Base-by-base conservation (phyloP, 2,888 invertebrate species). In the Melanophora roralis region DNA sequence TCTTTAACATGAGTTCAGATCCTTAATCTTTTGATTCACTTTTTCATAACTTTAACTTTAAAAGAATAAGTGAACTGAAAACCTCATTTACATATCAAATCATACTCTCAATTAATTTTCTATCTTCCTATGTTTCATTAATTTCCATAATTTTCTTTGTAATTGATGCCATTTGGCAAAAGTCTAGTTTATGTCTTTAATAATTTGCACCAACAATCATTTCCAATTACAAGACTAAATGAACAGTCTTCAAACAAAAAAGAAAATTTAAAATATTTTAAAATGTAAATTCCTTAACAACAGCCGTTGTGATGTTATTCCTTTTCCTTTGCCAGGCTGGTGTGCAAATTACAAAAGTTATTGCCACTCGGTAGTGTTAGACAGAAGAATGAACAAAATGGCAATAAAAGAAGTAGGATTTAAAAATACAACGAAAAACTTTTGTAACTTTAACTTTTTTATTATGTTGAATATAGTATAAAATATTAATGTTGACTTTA, bases 281-380 rank as follows among this genome's bases (percentile, higher is more conserved):
- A 27, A 65, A 27, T 21, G 14, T 38, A 32, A 14, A 65, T 49
- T 65, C 32, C 21, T 40, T 65, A 47, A 65, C 12, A 57, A 14
- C 49, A 57, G 49, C 27, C 11, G 21, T 12, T 45, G 65, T 21
- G 19, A 72, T 27, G 55, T 19, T 60, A 16, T 47, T 49, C 14
- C 7, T n/a, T 40, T 38, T 32, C 32, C n/a, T n/a, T 27, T 49
- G 34, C 19, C 53, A 34, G 72, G 43, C 53, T 57, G 60, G 53
- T 47, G 76, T 72, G 76, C 71, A 76, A 76, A 76, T 80, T 72
- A 64, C 49, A 16, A 76, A 80, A 80, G 72, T 80, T 80, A 40
- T 65, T 77, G 57, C 32, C 60, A 45, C 14, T 27, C 27, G 27
- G n/a, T 57, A 55, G 16, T 51, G 49, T 40, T 40, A 40, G 59